Evolutionary conservation across 1,140 invertebrate genomes (phyloP), one percentile per base, ranked within the genome.

Genomic region (Adelges cooleyi): DNA sequence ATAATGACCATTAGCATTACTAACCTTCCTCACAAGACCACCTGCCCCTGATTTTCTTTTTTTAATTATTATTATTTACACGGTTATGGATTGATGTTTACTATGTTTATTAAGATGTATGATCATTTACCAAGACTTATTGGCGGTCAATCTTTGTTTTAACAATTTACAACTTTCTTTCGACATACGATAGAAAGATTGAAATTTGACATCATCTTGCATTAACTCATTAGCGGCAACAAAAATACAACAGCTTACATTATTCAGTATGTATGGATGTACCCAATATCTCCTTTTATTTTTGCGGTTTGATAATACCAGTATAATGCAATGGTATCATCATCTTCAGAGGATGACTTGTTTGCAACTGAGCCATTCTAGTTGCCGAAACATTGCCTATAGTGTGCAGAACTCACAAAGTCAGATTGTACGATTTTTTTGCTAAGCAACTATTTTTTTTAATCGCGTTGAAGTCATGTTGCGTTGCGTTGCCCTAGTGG

Each of bases 211-310:
- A 51, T 51, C 27, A 11, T 51, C 50, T 51, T 51, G 50, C n/a
- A 51, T 51, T 51, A 51, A 33, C 33, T 51, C 27, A 51, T 51
- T 51, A 33, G 50, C 50, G 50, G 50, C 27, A 33, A 51, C 25
- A 51, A 51, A 51, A 1, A 33, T 51, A 3, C 27, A 27, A 51
- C 50, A 33, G 13, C 33, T 51, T 29, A 51, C 33, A 33, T 51
- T 51, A 51, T 33, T 51, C 9, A 29, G 27, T 51, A 51, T 13
- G 46, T n/a, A n/a, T n/a, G n/a, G n/a, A n/a, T n/a, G n/a, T n/a
- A n/a, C n/a, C n/a, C n/a, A n/a, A n/a, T n/a, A n/a, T n/a, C n/a
- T n/a, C n/a, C n/a, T n/a, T n/a, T n/a, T n/a, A n/a, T n/a, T n/a
- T n/a, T n/a, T n/a, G n/a, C n/a, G n/a, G n/a, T n/a, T 48, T 48